Percentiles rank a stretch among this genome's conserved stretches.
These are phyloP conservation scores for Ceyx margarethae DNA, from an alignment of 2,113 vertebrate genomes.

Conservation along the genomic window DNA sequence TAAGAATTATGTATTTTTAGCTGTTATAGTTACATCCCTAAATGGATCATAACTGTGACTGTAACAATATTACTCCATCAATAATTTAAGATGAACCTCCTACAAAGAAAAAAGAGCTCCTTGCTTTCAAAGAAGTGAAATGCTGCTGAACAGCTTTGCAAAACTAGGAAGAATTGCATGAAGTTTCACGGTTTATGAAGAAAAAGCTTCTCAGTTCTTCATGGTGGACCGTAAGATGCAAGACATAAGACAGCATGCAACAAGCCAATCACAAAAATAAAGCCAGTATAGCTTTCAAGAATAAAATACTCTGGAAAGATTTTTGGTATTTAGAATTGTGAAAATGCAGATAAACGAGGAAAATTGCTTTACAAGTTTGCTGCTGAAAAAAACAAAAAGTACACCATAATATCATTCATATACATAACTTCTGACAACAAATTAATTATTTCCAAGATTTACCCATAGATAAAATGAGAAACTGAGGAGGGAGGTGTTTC, in stretches of 20 bases:
- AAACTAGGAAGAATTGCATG: not conserved
- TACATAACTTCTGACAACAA: slow-evolving; percentile 21
- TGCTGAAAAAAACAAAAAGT: slow-evolving; percentile 12
- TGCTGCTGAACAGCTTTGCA: not conserved
- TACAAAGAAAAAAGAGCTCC: not conserved
- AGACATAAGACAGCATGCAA: not conserved
- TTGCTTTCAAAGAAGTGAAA: not conserved
- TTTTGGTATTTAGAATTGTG: not conserved
- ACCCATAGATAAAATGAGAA: not conserved
- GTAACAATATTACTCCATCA: not conserved
- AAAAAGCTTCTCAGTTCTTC: not conserved
- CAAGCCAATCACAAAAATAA: not conserved
- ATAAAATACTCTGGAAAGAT: not conserved
- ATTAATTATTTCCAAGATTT: slow-evolving; percentile 36
- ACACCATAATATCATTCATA: not conserved
- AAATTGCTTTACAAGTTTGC: not conserved
- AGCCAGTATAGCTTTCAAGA: not conserved
- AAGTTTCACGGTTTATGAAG: not conserved
- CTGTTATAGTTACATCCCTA: not conserved
- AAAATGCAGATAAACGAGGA: not conserved
- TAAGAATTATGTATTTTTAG: not conserved
- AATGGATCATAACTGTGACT: not conserved
- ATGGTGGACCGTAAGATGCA: not conserved
- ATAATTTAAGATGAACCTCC: not conserved
- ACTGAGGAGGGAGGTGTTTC: not conserved